A percentile compares a stretch with the other conserved stretches of the same genome.
Evolutionary conservation across 2,888 invertebrate species (phyloP).

Genomic region (Alcis repandata): DNA sequence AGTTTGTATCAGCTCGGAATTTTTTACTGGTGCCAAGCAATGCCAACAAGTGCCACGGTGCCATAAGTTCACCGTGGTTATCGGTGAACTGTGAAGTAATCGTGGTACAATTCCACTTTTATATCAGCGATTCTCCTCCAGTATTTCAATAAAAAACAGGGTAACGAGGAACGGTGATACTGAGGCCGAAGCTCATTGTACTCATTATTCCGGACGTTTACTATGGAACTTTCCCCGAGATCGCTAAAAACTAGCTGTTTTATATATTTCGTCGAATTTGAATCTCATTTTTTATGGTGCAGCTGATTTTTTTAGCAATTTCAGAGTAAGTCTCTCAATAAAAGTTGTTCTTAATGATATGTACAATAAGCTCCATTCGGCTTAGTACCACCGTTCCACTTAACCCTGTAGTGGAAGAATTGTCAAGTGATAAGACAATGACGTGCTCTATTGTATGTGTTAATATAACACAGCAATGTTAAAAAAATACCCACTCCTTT

Average conservation of each 20-base stretch:
- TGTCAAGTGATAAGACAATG: slow-evolving; percentile 22
- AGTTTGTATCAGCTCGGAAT: background rate
- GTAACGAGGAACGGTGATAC: no score
- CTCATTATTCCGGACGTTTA: no score
- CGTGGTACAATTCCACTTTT: slow-evolving; percentile 33
- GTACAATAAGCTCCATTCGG: no score
- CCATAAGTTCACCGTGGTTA: slow-evolving; percentile 34
- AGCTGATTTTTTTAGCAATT: no score
- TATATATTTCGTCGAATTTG: no score
- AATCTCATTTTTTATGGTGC: no score
- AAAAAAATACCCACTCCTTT: slow-evolving; percentile 5
- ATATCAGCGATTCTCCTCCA: slow-evolving; percentile 29
- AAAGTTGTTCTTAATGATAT: no score
- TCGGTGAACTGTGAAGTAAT: slow-evolving; percentile 29
- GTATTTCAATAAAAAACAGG: slow-evolving; percentile 20
- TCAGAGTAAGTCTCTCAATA: no score
- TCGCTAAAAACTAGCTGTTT: no score
- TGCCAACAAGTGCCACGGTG: slow-evolving; percentile 3
- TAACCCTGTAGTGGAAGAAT: slow-evolving; percentile 28
- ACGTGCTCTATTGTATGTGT: slow-evolving; percentile 5
- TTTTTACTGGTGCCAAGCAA: slow-evolving; percentile 9
- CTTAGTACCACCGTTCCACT: no score
- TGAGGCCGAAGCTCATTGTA: no score
- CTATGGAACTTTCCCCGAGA: no score
- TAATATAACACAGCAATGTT: slow-evolving; percentile 9